phyloP scores from a whole-genome alignment of 1,140 invertebrate species.

The Leptestheria dahalacensis region DNA sequence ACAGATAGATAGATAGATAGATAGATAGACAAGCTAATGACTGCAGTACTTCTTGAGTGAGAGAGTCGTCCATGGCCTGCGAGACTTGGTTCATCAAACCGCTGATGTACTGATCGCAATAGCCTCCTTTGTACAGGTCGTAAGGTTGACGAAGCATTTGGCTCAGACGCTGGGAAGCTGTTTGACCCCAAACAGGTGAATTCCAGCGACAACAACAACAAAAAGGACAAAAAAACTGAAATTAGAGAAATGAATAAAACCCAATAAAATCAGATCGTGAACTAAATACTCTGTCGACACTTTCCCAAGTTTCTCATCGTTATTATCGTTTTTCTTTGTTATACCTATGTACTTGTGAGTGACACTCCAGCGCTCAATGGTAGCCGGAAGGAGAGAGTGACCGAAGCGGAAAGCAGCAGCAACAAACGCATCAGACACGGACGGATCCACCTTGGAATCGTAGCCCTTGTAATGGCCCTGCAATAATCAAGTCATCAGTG shows the following conservation, averaged over 20 bases:
- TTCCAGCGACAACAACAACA: too few species aligned
- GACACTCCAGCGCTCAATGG: conserved; percentile 35
- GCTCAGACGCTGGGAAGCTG: conserved; percentile 33
- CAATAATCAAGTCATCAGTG: conserved; percentile 11
- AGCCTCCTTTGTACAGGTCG: conserved; percentile 35
- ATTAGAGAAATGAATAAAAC: too few species aligned
- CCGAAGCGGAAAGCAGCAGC: conserved; percentile 37
- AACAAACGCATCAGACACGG: conserved; percentile 28
- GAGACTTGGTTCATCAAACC: conserved; percentile 36
- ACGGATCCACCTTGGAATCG: conserved; percentile 31
- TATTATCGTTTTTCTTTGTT: conserved; percentile 1
- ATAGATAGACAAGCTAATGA: neutral
- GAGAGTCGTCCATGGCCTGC: conserved; percentile 35
- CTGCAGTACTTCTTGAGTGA: conserved; percentile 31
- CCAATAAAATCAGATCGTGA: too few species aligned
- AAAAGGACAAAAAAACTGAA: too few species aligned
- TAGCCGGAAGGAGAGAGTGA: conserved; percentile 35
- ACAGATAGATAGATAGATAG: neutral
- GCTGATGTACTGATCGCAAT: conserved; percentile 34
- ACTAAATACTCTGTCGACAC: too few species aligned
- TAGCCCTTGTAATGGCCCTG: conserved; percentile 41
- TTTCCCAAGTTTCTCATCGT: too few species aligned
- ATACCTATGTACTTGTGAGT: conserved; percentile 34
- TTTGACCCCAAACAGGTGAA: too few species aligned
- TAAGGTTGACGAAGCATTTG: conserved; percentile 33